These are phyloP conservation scores for Caenorhabditis inopinata DNA, from an alignment of 1,140 invertebrate species.

Conservation along the genomic window DNA sequence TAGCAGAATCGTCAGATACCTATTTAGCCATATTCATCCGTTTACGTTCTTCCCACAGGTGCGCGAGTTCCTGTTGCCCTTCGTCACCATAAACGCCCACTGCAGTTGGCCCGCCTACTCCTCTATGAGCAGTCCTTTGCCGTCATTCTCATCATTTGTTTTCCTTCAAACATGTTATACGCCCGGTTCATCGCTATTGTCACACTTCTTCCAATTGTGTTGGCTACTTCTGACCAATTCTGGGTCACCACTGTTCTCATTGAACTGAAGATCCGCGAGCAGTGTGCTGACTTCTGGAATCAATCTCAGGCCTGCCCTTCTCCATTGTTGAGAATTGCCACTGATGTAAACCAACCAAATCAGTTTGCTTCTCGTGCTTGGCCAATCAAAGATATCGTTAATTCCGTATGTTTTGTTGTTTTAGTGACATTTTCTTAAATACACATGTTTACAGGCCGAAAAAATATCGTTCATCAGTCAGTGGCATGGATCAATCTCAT, in stretches of 20 bases:
- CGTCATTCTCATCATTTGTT: too few relatives aligned
- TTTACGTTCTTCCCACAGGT: too few relatives aligned
- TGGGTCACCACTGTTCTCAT: background rate
- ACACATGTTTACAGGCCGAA: background rate
- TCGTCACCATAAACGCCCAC: too few relatives aligned
- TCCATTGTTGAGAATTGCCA: background rate
- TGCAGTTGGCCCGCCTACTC: too few relatives aligned
- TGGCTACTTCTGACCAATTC: background rate
- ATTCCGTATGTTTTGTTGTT: background rate
- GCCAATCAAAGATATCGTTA: background rate
- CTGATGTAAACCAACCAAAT: background rate
- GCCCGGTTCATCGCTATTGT: background rate
- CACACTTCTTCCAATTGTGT: background rate
- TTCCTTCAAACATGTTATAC: background rate
- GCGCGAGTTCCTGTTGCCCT: too few relatives aligned
- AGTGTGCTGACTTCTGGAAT: slow-evolving; percentile 1
- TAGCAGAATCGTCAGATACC: too few relatives aligned
- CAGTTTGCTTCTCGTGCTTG: slow-evolving; percentile 3
- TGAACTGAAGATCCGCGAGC: slow-evolving; percentile 8
- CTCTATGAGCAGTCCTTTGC: too few relatives aligned
- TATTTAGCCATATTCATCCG: too few relatives aligned
- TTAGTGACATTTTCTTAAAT: background rate
- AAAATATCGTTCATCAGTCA: background rate
- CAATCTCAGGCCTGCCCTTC: background rate
- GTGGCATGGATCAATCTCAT: background rate